phyloP scores from a whole-genome alignment of 2,888 invertebrate genomes.

The Drosophila algonquin region DNA sequence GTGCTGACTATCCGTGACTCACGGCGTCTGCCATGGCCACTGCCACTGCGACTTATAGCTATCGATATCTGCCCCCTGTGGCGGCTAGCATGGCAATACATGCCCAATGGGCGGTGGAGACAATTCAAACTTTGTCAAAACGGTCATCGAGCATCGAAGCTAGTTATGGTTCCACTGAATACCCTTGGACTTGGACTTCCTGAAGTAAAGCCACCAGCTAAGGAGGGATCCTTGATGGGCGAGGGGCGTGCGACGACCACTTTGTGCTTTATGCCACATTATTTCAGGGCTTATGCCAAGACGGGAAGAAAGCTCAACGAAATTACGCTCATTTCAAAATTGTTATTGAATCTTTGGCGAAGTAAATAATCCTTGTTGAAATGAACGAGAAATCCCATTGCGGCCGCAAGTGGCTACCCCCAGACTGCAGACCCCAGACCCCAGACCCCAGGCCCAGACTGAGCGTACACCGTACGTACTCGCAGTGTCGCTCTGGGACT shows the following conservation, averaged over 20 bases:
- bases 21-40: background rate
- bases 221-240: too few relatives aligned
- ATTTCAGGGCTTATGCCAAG: conserved; percentile 60
- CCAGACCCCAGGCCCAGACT: background rate
- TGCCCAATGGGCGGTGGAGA: background rate
- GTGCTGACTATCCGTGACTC: conserved; percentile 6
- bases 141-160: background rate
- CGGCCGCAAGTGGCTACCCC: conserved; percentile 29
- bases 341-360: conserved; percentile 81
- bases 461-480: background rate
- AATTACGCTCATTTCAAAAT: conserved; percentile 76
- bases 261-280: conserved; percentile 58
- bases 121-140: background rate
- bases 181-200: background rate
- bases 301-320: conserved; percentile 54
- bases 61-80: background rate
- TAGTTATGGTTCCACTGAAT: background rate
- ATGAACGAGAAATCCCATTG: conserved; percentile 73
- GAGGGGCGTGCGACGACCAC: background rate
- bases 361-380: conserved; percentile 82
- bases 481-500: background rate
- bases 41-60: too few relatives aligned
- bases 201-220: too few relatives aligned
- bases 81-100: too few relatives aligned
- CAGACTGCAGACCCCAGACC: background rate